Percentiles rank a stretch among this genome's conserved stretches.
Conservation (phyloP, 2,888 invertebrate species). For the Chalcosyrphus nemorum region DNA sequence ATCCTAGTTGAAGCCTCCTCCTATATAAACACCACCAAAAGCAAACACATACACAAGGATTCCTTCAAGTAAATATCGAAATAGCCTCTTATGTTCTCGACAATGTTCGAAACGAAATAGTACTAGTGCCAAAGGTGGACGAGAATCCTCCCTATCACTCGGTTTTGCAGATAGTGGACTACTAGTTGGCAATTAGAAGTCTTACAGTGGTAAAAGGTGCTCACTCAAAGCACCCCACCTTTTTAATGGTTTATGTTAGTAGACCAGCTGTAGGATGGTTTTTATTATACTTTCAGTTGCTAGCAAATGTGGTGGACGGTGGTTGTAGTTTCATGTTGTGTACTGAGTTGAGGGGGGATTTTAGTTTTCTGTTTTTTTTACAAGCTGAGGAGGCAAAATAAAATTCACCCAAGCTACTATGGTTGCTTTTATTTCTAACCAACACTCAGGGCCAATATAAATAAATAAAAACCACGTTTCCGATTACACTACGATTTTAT, state of each 20-base stretch:
- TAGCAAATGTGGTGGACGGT: conserved; percentile 10
- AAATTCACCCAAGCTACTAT: not conserved
- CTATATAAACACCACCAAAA: not conserved
- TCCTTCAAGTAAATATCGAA: conserved; percentile 53
- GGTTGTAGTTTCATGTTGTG: not conserved
- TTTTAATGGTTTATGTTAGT: conserved; percentile 43
- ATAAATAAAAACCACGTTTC: not conserved
- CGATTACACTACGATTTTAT: not conserved
- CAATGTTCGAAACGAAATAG: conserved; percentile 8
- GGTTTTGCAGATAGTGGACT: conserved; percentile 43
- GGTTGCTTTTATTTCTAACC: conserved; percentile 16
- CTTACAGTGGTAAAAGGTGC: conserved; percentile 57
- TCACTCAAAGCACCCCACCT: conserved; percentile 41
- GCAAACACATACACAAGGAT: conserved; percentile 8
- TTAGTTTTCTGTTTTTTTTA: conserved; percentile 46
- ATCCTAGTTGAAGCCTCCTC: conserved; percentile 13
- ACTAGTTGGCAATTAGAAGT: conserved; percentile 68
- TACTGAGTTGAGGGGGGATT: conserved; percentile 4
- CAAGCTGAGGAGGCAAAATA: conserved; percentile 11
- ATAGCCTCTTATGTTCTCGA: conserved; percentile 36
- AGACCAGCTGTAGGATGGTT: conserved; percentile 22
- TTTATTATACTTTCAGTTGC: conserved; percentile 47
- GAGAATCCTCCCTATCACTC: conserved; percentile 53
- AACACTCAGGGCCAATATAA: not conserved
- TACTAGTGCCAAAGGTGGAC: conserved; percentile 4